Evolutionary conservation across 2,888 invertebrate species (phyloP), one percentile per base, ranked within the genome.

Genomic region (Sinhomidia bicolor): DNA sequence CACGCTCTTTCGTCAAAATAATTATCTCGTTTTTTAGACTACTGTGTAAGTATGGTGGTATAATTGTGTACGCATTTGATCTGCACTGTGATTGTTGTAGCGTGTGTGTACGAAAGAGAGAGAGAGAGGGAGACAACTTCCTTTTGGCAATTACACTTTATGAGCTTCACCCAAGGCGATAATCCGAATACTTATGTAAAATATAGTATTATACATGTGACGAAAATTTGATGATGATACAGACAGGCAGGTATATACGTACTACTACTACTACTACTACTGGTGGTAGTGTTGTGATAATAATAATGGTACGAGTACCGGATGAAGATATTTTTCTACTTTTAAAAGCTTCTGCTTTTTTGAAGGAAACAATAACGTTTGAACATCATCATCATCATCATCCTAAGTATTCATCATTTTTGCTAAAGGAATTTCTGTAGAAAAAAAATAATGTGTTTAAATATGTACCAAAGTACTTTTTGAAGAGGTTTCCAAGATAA

Each of bases 71-170:
- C n/a, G n/a, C n/a, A n/a, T n/a, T n/a, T n/a, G n/a, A n/a, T n/a
- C n/a, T n/a, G n/a, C n/a, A n/a, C n/a, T 60, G 10, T 17, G 54
- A 26, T n/a, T 23, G 20, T 23, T 6, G 23, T 60, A 23, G 60
- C 23, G 60, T 20, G 60, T 60, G 6, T 14, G 51, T 51, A 14
- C 14, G 9, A 6, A 51, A 51, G 51, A 10, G 5, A 9, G 51
- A 51, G n/a, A 17, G 60, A 47, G 47, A 6, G 47, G 14, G n/a
- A n/a, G n/a, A n/a, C n/a, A 68, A 47, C 44, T 26, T 44, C 71
- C 41, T 74, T 76, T 76, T 76, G 76, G 51, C 51, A 76, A 74
- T 51, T 74, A 26, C n/a, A 74, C 47, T 51, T 71, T 76, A 51
- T 76, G 76, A 20, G 29, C 47, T 54, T 51, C 14, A 76, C 76